Conservation (phyloP, 2,888 invertebrate genomes). For the Entomobrya multifasciata region DNA sequence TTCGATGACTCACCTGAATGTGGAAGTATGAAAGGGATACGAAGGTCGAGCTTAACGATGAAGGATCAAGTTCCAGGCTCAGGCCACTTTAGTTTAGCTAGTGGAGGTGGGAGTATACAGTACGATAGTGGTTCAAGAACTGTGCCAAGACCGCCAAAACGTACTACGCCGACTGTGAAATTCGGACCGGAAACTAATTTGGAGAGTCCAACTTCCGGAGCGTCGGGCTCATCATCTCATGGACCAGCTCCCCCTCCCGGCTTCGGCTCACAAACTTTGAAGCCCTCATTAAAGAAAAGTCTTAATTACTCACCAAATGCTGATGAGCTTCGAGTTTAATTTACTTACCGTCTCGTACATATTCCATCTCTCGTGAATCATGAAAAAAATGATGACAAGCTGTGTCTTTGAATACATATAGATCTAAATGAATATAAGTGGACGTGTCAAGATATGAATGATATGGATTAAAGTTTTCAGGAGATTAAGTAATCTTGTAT, state of each 20-base stretch:
- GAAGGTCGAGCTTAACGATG: constrained; percentile 78
- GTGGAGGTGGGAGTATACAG: constrained; percentile 54
- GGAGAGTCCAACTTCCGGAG: constrained; percentile 63
- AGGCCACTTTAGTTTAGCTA: constrained; percentile 58
- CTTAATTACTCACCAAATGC: constrained; percentile 77
- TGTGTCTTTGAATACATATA: too few species aligned
- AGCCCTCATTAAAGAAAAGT: constrained; percentile 79
- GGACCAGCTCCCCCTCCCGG: constrained; percentile 68
- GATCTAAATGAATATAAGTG: background rate
- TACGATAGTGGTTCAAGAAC: constrained; percentile 78
- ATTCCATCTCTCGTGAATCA: too few species aligned
- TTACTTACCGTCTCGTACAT: constrained; percentile 35
- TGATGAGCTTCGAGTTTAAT: constrained; percentile 78
- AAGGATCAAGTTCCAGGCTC: constrained; percentile 76
- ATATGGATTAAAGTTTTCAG: constrained; percentile 20
- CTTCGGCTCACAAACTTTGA: constrained; percentile 76
- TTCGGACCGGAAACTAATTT: constrained; percentile 78
- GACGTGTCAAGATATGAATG: background rate
- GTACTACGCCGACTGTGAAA: constrained; percentile 78
- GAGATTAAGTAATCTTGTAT: background rate
- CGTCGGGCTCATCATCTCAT: constrained; percentile 59
- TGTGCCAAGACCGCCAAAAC: constrained; percentile 78
- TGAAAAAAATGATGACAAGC: constrained; percentile 4
- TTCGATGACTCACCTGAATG: constrained; percentile 76
- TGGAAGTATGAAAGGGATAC: constrained; percentile 68